Conservation (phyloP, 2,797 vertebrate species). For the Parauchenoglanis punctatus region DNA sequence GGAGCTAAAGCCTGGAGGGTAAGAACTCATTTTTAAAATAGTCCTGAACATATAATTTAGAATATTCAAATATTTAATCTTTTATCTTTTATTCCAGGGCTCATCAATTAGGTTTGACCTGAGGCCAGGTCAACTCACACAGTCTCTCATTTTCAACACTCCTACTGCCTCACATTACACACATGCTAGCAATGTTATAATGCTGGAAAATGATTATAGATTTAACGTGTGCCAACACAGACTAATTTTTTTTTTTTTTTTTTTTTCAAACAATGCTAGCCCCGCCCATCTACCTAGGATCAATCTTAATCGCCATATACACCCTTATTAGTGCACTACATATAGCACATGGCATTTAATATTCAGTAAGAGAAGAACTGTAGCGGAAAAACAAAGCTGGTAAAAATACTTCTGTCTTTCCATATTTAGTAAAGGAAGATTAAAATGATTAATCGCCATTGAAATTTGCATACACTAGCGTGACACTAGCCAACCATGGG, state of each 20-base stretch:
- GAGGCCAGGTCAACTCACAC: constrained; percentile 14
- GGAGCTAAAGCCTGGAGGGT: background rate
- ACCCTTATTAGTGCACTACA: background rate
- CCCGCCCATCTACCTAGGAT: background rate
- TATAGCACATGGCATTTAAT: background rate
- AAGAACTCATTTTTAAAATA: constrained; percentile 2
- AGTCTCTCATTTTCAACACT: background rate
- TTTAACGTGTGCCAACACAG: too few species aligned
- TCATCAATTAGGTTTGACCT: constrained; percentile 8
- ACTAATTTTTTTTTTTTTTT: background rate
- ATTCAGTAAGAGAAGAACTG: too few species aligned
- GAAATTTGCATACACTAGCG: background rate
- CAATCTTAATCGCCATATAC: background rate
- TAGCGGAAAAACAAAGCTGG: background rate
- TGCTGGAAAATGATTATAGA: background rate
- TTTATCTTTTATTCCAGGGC: constrained; percentile 8
- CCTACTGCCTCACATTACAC: background rate
- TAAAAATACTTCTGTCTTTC: background rate
- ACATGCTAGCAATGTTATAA: background rate
- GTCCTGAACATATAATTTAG: constrained; percentile 14
- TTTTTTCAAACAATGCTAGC: background rate
- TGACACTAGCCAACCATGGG: too few species aligned
- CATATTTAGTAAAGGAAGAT: background rate
- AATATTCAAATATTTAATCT: background rate
- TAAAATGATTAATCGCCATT: background rate